Base-by-base conservation (phyloP, 2,797 vertebrate species). In the Enteromius radiatus region DNA sequence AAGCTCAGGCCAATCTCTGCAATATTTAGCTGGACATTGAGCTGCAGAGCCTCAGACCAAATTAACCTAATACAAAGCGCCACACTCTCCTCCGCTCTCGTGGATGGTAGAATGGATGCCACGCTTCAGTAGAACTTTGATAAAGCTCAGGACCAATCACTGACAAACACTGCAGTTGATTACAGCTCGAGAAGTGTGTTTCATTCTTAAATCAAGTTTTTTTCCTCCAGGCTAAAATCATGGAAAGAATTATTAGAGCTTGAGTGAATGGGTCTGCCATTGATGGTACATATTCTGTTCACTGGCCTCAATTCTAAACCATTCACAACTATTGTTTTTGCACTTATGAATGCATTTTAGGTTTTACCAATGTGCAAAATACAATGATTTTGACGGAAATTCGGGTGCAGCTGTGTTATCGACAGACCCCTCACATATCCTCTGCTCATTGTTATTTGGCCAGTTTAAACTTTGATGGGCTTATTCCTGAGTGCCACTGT, bases 1-100 rank as follows among this genome's bases (percentile, higher is more conserved):
- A 93, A 92, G 90, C 88, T 82, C 77, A 5, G 86, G 88, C 90
- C 93, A 94, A 95, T 94, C 93, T 93, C 86, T 61, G 91, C 91
- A 92, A 95, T 94, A 94, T 93, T 94, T 91, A 78, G 85, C 87
- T 47, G 91, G 93, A 94, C 93, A 78, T 93, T 94, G 94, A 95
- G 92, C 90, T 85, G 88, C 89, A 89, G 88, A 85, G 83, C 89
- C 88, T 92, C 90, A 87, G 89, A 90, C 90, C 88, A 84, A 23
- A 88, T 92, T 92, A 90, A 86, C 70, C 90, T 92, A 93, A 93
- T 88, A 81, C 81, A 83, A 90, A 89, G 83, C 47, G 89, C 86
- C 91, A 91, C 83, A 89, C 89, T 80, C 54, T 84, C 43, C 23
- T 67, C 47, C 19, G 14, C 21, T 59, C 65, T 78, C 26, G 45